Percentiles rank a stretch among this genome's conserved stretches.
Evolutionary conservation across 2,113 vertebrate species (phyloP).

Genomic region (Suricata suricatta): DNA sequence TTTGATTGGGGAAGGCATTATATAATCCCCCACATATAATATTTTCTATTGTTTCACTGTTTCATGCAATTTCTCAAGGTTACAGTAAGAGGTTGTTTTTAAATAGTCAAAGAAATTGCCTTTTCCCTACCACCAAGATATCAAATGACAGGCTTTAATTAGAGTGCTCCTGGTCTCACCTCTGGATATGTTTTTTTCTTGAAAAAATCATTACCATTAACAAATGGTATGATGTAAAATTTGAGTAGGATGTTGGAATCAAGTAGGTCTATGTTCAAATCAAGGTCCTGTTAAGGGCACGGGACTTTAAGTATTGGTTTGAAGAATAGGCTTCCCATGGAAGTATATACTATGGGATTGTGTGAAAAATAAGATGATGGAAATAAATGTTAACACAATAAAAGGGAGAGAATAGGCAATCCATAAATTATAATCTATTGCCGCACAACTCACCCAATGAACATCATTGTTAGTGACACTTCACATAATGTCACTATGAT

Average conservation of each 20-base stretch:
- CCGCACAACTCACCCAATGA: background rate
- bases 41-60: background rate
- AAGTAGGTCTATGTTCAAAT: background rate
- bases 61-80: background rate
- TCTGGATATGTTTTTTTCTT: background rate
- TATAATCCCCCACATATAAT: background rate
- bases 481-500: background rate
- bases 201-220: background rate
- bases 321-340: background rate
- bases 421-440: background rate
- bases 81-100: background rate
- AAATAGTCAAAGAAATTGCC: background rate
- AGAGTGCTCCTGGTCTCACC: background rate
- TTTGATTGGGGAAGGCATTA: background rate
- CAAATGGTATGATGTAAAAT: background rate
- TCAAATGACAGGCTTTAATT: background rate
- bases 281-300: background rate
- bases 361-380: background rate
- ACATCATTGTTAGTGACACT: background rate
- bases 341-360: background rate
- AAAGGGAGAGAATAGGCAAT: background rate
- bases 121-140: background rate
- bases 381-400: background rate
- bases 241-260: background rate
- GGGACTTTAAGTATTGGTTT: background rate